A percentile compares a stretch with the other conserved stretches of the same genome.
Evolutionary conservation across 2,113 vertebrate species (phyloP).

Genomic region (Pterocles gutturalis): DNA sequence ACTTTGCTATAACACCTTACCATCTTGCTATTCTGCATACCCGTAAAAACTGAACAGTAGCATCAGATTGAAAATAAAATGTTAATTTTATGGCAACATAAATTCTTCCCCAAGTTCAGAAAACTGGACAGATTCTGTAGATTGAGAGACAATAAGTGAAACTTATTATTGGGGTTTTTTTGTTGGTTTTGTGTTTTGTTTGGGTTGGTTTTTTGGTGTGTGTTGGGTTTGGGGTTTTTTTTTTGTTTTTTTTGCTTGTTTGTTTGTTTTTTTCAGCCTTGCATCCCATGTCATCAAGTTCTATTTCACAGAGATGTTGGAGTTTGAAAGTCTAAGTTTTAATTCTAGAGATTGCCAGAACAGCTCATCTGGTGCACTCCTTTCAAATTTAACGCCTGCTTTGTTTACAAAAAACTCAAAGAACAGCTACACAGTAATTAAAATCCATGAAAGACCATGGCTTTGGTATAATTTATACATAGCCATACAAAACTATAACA

Average conservation of each 20-base stretch:
- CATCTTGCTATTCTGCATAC: not conserved
- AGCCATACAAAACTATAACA: not conserved
- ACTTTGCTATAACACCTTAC: not conserved
- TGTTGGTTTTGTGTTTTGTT: not conserved
- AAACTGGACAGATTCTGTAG: not conserved
- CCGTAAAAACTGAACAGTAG: not conserved
- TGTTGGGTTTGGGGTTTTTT: not conserved
- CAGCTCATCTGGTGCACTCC: not conserved
- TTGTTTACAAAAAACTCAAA: conserved; percentile 7
- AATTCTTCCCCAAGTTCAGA: not conserved
- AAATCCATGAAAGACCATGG: not conserved
- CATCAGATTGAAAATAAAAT: not conserved
- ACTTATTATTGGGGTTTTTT: not conserved
- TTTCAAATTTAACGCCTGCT: conserved; percentile 16
- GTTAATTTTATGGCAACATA: not conserved
- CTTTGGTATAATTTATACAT: not conserved
- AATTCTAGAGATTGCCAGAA: not conserved
- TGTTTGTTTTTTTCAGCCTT: not conserved
- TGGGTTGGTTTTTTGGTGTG: not conserved
- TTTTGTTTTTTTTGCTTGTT: too few species aligned
- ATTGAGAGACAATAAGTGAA: not conserved
- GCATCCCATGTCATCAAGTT: not conserved
- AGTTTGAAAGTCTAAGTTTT: not conserved
- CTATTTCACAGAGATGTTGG: not conserved
- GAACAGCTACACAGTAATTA: conserved; percentile 27